These are phyloP conservation scores for Enteromius trimaculatus DNA, from an alignment of 2,797 vertebrate genomes.

Conservation along the genomic window DNA sequence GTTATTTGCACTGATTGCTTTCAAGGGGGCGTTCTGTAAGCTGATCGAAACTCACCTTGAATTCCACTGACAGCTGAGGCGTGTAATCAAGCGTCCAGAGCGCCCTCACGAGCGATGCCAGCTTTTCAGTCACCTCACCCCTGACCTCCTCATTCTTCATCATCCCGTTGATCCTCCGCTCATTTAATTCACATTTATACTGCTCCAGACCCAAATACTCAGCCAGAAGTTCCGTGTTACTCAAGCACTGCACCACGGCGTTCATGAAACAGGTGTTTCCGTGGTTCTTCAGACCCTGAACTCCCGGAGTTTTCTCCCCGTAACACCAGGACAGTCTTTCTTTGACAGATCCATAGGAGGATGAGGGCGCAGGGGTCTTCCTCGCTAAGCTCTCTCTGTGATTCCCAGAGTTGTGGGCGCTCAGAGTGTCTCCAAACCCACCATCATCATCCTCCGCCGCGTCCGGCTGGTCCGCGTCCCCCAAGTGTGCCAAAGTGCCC, in stretches of 20 bases:
- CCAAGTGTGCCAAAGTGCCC: slow-evolving; percentile 80
- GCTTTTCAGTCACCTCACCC: slow-evolving; percentile 88
- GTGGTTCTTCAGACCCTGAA: slow-evolving; percentile 91
- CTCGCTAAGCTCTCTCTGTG: slow-evolving; percentile 63
- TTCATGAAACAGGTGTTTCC: slow-evolving; percentile 99
- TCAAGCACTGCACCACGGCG: slow-evolving; percentile 94
- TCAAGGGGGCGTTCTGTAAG: slow-evolving; percentile 66
- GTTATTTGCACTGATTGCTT: background rate
- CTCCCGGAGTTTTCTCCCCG: slow-evolving; percentile 83
- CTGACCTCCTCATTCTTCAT: slow-evolving; percentile 59
- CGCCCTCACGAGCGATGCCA: slow-evolving; percentile 88
- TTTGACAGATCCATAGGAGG: slow-evolving; percentile 68
- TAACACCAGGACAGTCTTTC: slow-evolving; percentile 71
- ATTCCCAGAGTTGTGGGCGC: slow-evolving; percentile 56
- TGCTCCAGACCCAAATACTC: slow-evolving; percentile 87
- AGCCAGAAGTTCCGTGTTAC: slow-evolving; percentile 92
- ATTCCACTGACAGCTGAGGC: slow-evolving; percentile 91
- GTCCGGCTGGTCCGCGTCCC: slow-evolving; percentile 69
- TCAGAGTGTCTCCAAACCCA: slow-evolving; percentile 73
- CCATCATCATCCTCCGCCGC: slow-evolving; percentile 82
- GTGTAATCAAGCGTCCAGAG: slow-evolving; percentile 95
- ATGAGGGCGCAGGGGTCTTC: slow-evolving; percentile 61
- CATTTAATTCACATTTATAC: slow-evolving; percentile 73
- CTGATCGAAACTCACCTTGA: slow-evolving; percentile 87
- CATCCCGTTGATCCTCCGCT: slow-evolving; percentile 56